A percentile compares a stretch with the other conserved stretches of the same genome.
phyloP scores from a whole-genome alignment of 2,888 invertebrate genomes.

The Aphelenchoides bicaudatus region DNA sequence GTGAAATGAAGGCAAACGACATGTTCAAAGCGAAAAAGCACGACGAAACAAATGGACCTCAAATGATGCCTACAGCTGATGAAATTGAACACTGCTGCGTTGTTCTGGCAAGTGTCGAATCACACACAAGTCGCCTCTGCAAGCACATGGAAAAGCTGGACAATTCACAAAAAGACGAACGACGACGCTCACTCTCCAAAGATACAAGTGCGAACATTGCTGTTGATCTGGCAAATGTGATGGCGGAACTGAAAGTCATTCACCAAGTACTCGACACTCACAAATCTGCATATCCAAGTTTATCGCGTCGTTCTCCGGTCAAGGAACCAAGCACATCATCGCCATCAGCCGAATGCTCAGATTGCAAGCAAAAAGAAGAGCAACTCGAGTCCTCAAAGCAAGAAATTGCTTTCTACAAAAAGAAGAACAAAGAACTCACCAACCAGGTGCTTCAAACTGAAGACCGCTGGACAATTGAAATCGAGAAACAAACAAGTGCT shows the following conservation, averaged over 20 bases:
- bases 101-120: slow-evolving; percentile 55
- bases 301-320: slow-evolving; percentile 4
- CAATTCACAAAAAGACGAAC: slow-evolving; percentile 49
- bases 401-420: slow-evolving; percentile 49
- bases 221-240: slow-evolving; percentile 53
- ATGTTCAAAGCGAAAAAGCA: slow-evolving; percentile 20
- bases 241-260: slow-evolving; percentile 55
- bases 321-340: neutral
- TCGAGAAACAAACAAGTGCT: slow-evolving; percentile 54
- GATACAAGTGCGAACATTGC: slow-evolving; percentile 52
- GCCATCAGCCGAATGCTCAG: slow-evolving; percentile 17
- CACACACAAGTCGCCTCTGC: slow-evolving; percentile 51
- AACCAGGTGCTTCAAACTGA: slow-evolving; percentile 60
- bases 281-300: slow-evolving; percentile 20
- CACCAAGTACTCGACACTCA: slow-evolving; percentile 45
- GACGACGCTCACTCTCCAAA: slow-evolving; percentile 54
- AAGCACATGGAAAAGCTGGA: slow-evolving; percentile 58
- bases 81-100: slow-evolving; percentile 58
- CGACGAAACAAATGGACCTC: slow-evolving; percentile 24
- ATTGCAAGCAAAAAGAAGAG: slow-evolving; percentile 34
- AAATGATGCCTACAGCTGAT: slow-evolving; percentile 47
- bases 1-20: slow-evolving; percentile 35
- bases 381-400: slow-evolving; percentile 32
- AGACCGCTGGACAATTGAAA: slow-evolving; percentile 60
- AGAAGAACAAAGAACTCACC: slow-evolving; percentile 58